Conservation (phyloP, 2,797 vertebrate genomes). For the Catamblyrhynchus diadema region DNA sequence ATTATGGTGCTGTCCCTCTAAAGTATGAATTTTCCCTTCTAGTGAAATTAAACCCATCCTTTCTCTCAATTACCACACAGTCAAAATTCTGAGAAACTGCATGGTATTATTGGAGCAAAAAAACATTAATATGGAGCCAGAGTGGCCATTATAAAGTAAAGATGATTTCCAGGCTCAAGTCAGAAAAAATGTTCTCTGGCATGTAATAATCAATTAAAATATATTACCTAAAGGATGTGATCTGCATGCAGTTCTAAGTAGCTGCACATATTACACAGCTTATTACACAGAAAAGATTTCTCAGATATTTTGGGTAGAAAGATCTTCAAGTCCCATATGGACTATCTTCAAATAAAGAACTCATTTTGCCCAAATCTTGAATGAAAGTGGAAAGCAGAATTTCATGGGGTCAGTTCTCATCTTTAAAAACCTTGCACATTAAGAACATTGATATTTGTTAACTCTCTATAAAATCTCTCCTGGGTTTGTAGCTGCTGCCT, state of each 20-base stretch:
- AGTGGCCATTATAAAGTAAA: background rate
- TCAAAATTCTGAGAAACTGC: background rate
- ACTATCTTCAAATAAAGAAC: background rate
- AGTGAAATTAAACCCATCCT: background rate
- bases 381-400: background rate
- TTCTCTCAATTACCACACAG: background rate
- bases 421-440: background rate
- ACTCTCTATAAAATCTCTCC: background rate
- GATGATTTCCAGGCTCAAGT: background rate
- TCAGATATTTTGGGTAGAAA: background rate
- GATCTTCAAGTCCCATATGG: background rate
- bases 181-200: background rate
- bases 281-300: background rate
- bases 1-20: background rate
- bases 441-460: background rate
- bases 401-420: background rate
- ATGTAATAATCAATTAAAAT: background rate
- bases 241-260: background rate
- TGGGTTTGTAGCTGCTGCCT: background rate
- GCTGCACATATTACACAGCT: background rate
- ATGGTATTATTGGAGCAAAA: background rate
- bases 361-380: background rate
- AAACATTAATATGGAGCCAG: background rate
- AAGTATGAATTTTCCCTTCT: background rate
- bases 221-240: background rate